phyloP scores from a whole-genome alignment of 2,797 vertebrate species.

The Pteronotus mesoamericanus region DNA sequence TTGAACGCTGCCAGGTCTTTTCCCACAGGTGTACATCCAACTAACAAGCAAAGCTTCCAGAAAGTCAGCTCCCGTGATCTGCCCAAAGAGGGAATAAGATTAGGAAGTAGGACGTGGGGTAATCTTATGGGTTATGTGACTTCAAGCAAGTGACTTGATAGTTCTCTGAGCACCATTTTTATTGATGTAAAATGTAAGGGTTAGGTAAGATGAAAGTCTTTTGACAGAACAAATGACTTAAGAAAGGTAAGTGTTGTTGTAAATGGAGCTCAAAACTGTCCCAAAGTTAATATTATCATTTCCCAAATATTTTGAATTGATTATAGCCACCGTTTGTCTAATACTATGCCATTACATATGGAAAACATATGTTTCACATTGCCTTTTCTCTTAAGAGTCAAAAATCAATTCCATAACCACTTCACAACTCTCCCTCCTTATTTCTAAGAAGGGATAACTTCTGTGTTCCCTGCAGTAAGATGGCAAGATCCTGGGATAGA shows the following conservation, averaged over 20 bases:
- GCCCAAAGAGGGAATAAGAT: neutral
- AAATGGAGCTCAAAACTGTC: neutral
- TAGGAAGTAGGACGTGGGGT: neutral
- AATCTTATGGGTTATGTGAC: neutral
- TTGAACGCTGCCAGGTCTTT: neutral
- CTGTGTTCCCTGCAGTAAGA: neutral
- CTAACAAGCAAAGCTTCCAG: constrained; percentile 30
- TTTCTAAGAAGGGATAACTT: neutral
- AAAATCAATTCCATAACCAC: neutral
- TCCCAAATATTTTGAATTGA: neutral
- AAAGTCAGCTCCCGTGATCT: neutral
- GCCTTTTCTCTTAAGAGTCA: neutral
- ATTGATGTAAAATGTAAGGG: neutral
- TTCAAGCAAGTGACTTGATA: neutral
- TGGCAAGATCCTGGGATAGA: neutral
- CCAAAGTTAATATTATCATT: neutral
- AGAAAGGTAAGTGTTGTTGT: neutral
- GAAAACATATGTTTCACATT: neutral
- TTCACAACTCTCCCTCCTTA: neutral
- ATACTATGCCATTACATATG: neutral
- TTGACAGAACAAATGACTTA: neutral
- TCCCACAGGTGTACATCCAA: neutral
- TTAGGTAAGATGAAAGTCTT: neutral
- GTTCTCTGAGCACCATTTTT: neutral
- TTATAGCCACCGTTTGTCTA: neutral